Evolutionary conservation across 2,888 invertebrate genomes (phyloP).

Genomic region (Morpho helenor): DNA sequence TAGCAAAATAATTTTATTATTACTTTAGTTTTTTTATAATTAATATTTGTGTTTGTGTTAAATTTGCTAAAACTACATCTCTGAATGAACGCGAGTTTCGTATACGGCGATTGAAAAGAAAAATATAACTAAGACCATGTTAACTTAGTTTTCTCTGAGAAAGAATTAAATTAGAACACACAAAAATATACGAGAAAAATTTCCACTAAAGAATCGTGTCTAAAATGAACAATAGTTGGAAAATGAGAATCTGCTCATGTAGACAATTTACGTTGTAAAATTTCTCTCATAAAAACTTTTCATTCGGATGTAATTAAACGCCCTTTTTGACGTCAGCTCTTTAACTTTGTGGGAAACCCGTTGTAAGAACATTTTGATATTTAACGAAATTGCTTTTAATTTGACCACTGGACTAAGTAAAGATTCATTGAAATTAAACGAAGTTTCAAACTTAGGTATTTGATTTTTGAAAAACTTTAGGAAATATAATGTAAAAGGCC

Average conservation of each 20-base stretch:
- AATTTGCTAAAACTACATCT: not conserved
- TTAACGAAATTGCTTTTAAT: conserved; percentile 6
- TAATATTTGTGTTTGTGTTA: no score
- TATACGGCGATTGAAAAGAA: conserved; percentile 7
- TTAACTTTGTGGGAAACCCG: not conserved
- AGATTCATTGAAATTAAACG: not conserved
- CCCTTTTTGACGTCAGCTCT: conserved; percentile 2
- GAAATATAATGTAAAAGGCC: no score
- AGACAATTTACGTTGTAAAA: conserved; percentile 6
- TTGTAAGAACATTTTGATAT: not conserved
- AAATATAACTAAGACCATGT: conserved; percentile 8
- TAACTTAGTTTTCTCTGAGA: conserved; percentile 16
- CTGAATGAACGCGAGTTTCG: conserved; percentile 6
- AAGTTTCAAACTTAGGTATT: not conserved
- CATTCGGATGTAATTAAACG: not conserved
- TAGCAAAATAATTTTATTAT: no score
- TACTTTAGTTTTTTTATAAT: no score
- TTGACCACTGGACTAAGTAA: not conserved
- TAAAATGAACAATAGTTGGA: conserved; percentile 8
- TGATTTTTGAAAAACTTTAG: not conserved
- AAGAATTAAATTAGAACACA: conserved; percentile 18
- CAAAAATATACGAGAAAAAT: conserved; percentile 9
- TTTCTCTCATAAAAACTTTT: not conserved
- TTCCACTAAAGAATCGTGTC: conserved; percentile 4
- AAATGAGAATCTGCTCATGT: conserved; percentile 10